Evolutionary conservation across 2,888 invertebrate genomes (phyloP).

Genomic region (Ypsolopha sequella): DNA sequence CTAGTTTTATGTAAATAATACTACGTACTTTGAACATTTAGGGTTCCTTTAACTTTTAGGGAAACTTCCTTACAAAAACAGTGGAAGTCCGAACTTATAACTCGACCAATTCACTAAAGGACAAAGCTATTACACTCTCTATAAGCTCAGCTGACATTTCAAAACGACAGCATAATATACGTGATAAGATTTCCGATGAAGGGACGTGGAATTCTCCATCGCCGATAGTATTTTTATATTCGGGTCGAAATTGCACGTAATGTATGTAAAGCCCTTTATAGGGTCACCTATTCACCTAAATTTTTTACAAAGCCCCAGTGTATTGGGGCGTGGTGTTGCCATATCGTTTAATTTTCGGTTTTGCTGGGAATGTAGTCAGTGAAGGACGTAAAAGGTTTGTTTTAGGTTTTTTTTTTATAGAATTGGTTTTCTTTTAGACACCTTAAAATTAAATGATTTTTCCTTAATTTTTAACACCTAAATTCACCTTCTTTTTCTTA

Average conservation of each 20-base stretch:
- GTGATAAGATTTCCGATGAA: slow-evolving; percentile 18
- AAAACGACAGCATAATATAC: slow-evolving; percentile 20
- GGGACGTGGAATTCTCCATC: neutral
- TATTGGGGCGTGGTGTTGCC: neutral
- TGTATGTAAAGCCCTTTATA: slow-evolving; percentile 16
- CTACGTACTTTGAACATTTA: no score
- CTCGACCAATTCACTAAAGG: slow-evolving; percentile 2
- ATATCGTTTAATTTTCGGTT: no score
- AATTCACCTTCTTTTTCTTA: no score
- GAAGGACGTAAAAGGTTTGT: no score
- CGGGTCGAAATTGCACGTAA: slow-evolving; percentile 8
- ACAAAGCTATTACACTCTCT: slow-evolving; percentile 2
- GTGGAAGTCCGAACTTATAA: neutral
- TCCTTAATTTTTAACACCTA: no score
- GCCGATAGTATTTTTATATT: slow-evolving; percentile 7
- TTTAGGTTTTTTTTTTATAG: no score
- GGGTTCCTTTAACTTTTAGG: no score
- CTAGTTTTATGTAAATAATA: no score
- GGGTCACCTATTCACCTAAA: slow-evolving; percentile 25
- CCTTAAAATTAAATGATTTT: no score
- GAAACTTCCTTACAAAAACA: no score
- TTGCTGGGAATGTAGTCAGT: no score
- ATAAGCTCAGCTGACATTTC: slow-evolving; percentile 21
- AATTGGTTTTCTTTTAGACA: no score
- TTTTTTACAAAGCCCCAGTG: slow-evolving; percentile 10